These are phyloP conservation scores for Pygoscelis antarcticus DNA, from an alignment of 2,113 vertebrate species.

Conservation along the genomic window DNA sequence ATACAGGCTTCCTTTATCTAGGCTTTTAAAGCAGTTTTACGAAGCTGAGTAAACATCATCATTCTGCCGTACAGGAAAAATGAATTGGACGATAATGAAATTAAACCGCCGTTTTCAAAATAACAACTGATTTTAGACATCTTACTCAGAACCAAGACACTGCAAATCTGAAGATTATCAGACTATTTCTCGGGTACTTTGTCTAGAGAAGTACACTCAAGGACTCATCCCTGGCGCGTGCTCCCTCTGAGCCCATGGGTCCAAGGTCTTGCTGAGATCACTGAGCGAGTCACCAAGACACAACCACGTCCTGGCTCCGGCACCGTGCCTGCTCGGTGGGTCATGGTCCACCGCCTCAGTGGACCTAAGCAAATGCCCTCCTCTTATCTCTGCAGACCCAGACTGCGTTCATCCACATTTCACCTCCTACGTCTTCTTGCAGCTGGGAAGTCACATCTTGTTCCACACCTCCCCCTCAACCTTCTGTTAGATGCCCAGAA, in stretches of 20 bases:
- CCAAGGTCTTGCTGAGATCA: accelerated
- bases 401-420: neutral
- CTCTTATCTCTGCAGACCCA: neutral
- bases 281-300: accelerated
- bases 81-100: neutral
- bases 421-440: neutral
- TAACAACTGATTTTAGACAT: neutral
- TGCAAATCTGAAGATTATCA: neutral
- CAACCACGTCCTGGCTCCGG: neutral
- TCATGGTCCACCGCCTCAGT: neutral
- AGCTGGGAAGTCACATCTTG: neutral
- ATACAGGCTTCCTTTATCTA: neutral
- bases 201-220: neutral
- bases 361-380: neutral
- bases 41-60: neutral
- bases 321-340: accelerated
- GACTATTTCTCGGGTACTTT: neutral
- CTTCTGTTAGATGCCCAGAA: neutral
- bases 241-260: too few species aligned
- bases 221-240: accelerated
- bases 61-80: neutral
- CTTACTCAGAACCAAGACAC: neutral
- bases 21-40: neutral
- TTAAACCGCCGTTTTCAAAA: neutral
- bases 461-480: neutral